Evolutionary conservation across 1,140 invertebrate genomes (phyloP), one percentile per base, ranked within the genome.

Genomic region (Bombus waltoni): DNA sequence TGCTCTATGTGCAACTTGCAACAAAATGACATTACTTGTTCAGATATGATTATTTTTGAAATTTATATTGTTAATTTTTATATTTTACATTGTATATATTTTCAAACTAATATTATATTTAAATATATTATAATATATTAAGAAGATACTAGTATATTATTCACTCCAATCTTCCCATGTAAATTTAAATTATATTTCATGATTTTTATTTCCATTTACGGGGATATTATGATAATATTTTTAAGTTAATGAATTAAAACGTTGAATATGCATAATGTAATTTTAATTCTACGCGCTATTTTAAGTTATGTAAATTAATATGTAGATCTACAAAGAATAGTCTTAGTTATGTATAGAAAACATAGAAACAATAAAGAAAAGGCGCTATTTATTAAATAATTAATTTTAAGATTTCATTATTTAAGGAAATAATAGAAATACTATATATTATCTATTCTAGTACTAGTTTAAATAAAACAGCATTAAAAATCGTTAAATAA

Each of bases 91-190:
- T 85, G 76, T 85, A 85, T 72, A 85, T 85, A 85, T 85, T 62
- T 72, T 71, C 70, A 70, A 85, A 85, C 57, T 71, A 85, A 85
- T 85, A 71, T 40, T 84, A 84, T 84, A 84, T 85, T 80, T 85
- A 85, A 85, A 72, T 85, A 85, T 84, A 84, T 71, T 84, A 79
- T 85, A 85, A 85, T 80, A 65, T 80, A 80, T 72, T 84, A 84
- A 70, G 80, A 42, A 42, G 11, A 59, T 38, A 77, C 8, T 10
- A 22, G n/a, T 47, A 22, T 59, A 62, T 22, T 28, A 44, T 44
- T 84, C 15, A 79, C 71, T 78, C 47, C 22, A 47, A 57, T 77
- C 22, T 84, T 38, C 62, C 75, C 25, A 3, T 28, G 32, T 13
- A 6, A 74, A 47, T 42, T 10, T 38, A 25, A 68, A 35, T 68